A percentile compares a stretch with the other conserved stretches of the same genome.
Evolutionary conservation across 2,888 invertebrate species (phyloP).

Genomic region (Schizotus pectinicornis): DNA sequence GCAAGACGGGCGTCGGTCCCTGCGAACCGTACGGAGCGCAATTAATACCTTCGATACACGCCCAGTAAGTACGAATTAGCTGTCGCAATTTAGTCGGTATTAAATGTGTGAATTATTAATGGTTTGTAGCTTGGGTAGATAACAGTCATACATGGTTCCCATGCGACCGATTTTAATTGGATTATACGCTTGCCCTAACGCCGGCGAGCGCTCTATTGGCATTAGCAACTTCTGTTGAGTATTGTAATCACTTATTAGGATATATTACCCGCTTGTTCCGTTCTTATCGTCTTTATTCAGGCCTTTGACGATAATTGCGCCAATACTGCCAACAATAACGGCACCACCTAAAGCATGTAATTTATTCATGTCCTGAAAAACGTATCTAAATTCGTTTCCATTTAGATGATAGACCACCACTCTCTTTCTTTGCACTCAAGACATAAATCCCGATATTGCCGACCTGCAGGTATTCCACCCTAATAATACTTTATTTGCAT

Average conservation of each 20-base stretch:
- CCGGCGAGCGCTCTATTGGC: constrained; percentile 21
- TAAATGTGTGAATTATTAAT: constrained; percentile 56
- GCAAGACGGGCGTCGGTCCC: too few species aligned
- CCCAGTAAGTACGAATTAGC: constrained; percentile 15
- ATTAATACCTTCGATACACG: neutral
- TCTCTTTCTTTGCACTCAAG: constrained; percentile 14
- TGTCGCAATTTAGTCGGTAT: constrained; percentile 39
- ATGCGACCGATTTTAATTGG: constrained; percentile 55
- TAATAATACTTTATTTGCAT: constrained; percentile 32
- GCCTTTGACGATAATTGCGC: neutral
- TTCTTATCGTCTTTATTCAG: constrained; percentile 25
- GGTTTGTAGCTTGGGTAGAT: constrained; percentile 54
- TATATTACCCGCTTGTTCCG: constrained; percentile 19
- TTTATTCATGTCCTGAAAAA: constrained; percentile 1
- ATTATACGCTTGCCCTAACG: constrained; percentile 51
- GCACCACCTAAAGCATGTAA: constrained; percentile 14
- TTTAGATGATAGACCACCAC: constrained; percentile 21
- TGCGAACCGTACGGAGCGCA: too few species aligned
- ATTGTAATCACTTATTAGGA: constrained; percentile 31
- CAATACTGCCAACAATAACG: constrained; percentile 6
- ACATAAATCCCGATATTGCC: constrained; percentile 22
- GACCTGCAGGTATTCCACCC: constrained; percentile 7
- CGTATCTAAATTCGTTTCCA: constrained; percentile 12
- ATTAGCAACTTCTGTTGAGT: constrained; percentile 29
- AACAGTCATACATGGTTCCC: constrained; percentile 54